Evolutionary conservation across 2,888 invertebrate species (phyloP), one percentile per base, ranked within the genome.

Genomic region (Mythimna loreyi): DNA sequence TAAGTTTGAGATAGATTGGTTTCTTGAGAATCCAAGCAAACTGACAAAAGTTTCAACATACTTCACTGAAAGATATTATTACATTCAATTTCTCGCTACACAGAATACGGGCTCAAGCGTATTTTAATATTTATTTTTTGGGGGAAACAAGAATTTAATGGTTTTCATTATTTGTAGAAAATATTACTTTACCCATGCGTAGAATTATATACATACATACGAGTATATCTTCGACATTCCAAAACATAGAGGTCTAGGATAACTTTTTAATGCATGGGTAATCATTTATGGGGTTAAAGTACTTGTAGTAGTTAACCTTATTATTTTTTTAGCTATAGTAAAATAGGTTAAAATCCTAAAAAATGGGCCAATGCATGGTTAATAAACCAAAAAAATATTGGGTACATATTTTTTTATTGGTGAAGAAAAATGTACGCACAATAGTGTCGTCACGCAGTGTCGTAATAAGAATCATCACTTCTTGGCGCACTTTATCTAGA

Each of bases 1-100:
- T 67, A 49, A 59, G 59, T 75, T 75, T 52, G 52, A 80, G 56
- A 80, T 80, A 63, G 56, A 78, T 63, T 63, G 62, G 52, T 69
- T 75, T 63, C 69, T 57, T 50, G 75, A 75, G 69, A 75, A 47
- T 64, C 36, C 40, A 30, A 49, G 58, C 25, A 58, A 69, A 57
- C 75, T 60, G 53, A 75, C 47, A 68, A 66, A 78, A 75, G 56
- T 60, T 66, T 66, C 25, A 52, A 58, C 47, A 80, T 64, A 59
- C 56, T 62, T 65, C 28, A 57, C 40, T 53, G 61, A 47, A 33
- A 60, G 23, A 69, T 77, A 57, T 70, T 67, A 75, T 69, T 56
- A 28, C n/a, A 77, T 62, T 73, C 40, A 62, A 62, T 70, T 77
- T 74, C 47, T 58, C n/a, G 25, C 47, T 61, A 57, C 50, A 40